Evolutionary conservation across 2,113 vertebrate species (phyloP), one percentile per base, ranked within the genome.

Genomic region (Rutilus rutilus): DNA sequence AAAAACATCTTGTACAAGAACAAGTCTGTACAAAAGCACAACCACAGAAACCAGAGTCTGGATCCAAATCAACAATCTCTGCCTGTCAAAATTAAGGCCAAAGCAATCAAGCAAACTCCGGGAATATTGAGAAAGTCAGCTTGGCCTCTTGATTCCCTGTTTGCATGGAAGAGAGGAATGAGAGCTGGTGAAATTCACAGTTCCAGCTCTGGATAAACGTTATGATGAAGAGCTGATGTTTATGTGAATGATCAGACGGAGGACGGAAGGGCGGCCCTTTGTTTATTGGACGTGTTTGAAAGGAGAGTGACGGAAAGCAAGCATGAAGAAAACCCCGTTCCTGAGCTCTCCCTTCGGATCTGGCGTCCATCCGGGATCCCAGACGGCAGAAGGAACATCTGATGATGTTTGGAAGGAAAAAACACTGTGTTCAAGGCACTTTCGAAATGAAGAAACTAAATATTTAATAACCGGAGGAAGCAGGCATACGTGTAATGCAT

Each of bases 261-360:
- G 65, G 87, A 85, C 57, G 81, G 88, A 86, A 86, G 87, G 85
- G 82, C 30, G 36, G 90, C 82, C 14, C 7, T n/a, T 89, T 91
- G 86, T 91, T 92, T 90, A 88, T 83, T 92, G 89, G 89, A 91
- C 83, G 10, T 11, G 81, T 89, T 89, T 91, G 42, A 94, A 93
- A 91, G 89, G 81, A 59, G 74, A 79, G 60, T 47, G 86, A 45
- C 0, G 65, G 84, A 59, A 82, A 90, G 62, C 9, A 42, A 59
- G 80, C 87, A 88, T 83, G 84, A 84, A 89, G 30, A 88, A 0
- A 87, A 86, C 90, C 86, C 84, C 39, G 83, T 45, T 77, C 42
- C 25, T 75, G 47, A 33, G 25, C 85, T 90, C 84, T 57, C 71
- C 30, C 86, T 47, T 27, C 19, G 71, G 52, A 78, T 47, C 81